Base-by-base conservation (phyloP, 2,797 vertebrate species). In the Gallirallus australis region DNA sequence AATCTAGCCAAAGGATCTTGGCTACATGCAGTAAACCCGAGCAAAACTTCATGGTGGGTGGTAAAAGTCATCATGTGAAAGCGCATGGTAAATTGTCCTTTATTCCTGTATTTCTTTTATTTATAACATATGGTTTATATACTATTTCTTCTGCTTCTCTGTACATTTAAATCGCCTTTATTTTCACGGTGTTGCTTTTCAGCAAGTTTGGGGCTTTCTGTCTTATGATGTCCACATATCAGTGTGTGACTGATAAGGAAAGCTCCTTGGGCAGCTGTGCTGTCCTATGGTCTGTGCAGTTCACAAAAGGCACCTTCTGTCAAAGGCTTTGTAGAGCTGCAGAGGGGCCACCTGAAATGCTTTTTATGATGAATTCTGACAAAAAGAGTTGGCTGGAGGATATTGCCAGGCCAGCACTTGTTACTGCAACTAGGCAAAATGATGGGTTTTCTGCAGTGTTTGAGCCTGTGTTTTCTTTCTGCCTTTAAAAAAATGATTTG, bases 341-440 rank as follows among this genome's bases (percentile, higher is more conserved):
- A 76, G 77, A 84, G 66, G 60, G 64, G 12, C 66, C 80, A 66
- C 84, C 63, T 66, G 54, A 89, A 93, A 72, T 65, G 52, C 24
- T 59, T 82, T 78, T 80, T 82, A 39, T 77, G 63, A 82, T 92
- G n/a, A 80, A 40, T 78, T 79, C 59, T 95, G 87, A 91, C 88
- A 93, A 79, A 95, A 83, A 72, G 50, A 50, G 12, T 78, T 95
- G 50, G 70, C 86, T 93, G 83, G 77, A 96, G 73, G 70, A 76
- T 94, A 82, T 53, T 86, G 73, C 85, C 40, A 91, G 53, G 31
- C 50, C 45, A 48, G 69, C 66, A 82, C 54, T 91, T 86, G 90
- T 91, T 88, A 69, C 73, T 86, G 47, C 72, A 78, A 31, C 18
- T 89, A 80, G 79, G 56, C 73, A 82, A 89, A 94, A 72, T 6